phyloP scores from a whole-genome alignment of 2,888 invertebrate species.

The Siphlonurus alternatus region DNA sequence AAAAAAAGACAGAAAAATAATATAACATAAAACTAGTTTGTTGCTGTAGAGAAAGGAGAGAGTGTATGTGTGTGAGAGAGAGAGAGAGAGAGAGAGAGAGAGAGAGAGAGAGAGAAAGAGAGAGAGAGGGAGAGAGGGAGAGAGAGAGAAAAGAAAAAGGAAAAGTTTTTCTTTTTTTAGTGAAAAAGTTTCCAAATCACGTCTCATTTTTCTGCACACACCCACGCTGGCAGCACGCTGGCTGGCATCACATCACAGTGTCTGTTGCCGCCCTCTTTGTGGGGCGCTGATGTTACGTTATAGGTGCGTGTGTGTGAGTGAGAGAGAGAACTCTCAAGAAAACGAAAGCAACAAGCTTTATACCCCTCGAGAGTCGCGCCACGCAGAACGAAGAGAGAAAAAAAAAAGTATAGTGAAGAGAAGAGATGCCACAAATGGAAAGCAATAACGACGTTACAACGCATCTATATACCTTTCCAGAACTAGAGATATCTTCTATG shows the following conservation, averaged over 20 bases:
- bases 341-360: not conserved
- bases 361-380: not conserved
- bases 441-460: not conserved
- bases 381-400: not conserved
- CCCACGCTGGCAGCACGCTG: not conserved
- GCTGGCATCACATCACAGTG: too few species aligned
- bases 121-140: not conserved
- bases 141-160: not conserved
- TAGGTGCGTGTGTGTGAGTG: not conserved
- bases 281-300: not conserved
- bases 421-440: not conserved
- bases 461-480: not conserved
- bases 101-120: not conserved
- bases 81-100: not conserved
- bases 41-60: not conserved
- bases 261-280: too few species aligned
- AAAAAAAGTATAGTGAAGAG: not conserved
- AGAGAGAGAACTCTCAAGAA: not conserved
- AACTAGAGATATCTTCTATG: too few species aligned
- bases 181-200: conserved; percentile 3
- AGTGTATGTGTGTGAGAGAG: not conserved
- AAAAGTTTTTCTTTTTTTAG: not conserved
- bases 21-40: not conserved
- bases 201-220: conserved; percentile 1
- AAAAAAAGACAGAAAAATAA: too few species aligned